These are phyloP conservation scores for Scaptomyza pallida DNA, from an alignment of 1,140 invertebrate species.

Conservation along the genomic window DNA sequence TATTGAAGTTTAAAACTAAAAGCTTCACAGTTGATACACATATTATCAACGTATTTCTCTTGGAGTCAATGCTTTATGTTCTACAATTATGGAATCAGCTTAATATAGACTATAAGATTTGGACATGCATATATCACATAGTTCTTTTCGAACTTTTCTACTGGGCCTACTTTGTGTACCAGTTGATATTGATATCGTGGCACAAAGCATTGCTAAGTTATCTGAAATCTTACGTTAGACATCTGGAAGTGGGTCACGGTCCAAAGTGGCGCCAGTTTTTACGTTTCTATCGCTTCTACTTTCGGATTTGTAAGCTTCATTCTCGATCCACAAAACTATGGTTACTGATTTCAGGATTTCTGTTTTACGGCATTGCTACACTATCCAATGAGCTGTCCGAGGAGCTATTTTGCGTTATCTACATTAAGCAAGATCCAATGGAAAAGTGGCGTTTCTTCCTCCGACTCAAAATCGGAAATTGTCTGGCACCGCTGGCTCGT, in stretches of 20 bases:
- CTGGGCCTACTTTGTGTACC: constrained; percentile 2
- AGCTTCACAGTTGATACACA: background rate
- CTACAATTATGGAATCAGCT: constrained; percentile 3
- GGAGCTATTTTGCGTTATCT: background rate
- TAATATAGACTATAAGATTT: accelerated
- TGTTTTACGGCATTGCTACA: background rate
- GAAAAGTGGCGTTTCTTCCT: background rate
- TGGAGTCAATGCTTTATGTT: background rate
- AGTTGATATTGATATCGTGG: no score
- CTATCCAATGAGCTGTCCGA: background rate
- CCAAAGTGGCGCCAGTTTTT: background rate
- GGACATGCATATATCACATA: background rate
- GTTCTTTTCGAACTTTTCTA: constrained; percentile 3
- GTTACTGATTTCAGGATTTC: background rate
- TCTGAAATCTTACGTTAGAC: background rate
- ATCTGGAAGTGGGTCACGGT: background rate
- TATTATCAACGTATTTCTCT: background rate
- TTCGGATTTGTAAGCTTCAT: constrained; percentile 5
- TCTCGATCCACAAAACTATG: background rate
- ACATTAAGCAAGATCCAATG: background rate
- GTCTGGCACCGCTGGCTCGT: background rate
- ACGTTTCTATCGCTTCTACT: background rate
- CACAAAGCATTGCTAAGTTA: background rate
- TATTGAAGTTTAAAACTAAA: background rate
- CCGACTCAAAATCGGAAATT: background rate